A percentile compares a stretch with the other conserved stretches of the same genome.
These are phyloP conservation scores for Sebastes oblongus DNA, from an alignment of 2,797 vertebrate genomes.

Conservation along the genomic window DNA sequence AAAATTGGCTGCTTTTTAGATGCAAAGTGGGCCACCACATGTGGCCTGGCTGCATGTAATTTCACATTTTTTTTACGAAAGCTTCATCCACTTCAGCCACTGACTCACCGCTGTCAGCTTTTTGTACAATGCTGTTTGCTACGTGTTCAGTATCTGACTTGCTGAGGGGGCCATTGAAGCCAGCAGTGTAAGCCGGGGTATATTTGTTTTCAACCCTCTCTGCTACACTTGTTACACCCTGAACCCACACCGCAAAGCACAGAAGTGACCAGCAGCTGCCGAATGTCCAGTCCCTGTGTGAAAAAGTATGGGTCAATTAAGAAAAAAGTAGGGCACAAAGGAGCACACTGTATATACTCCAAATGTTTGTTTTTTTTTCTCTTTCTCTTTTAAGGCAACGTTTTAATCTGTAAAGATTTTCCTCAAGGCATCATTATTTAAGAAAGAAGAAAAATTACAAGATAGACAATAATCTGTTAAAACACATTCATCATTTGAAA, in stretches of 20 bases:
- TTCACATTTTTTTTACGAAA: conserved; percentile 8
- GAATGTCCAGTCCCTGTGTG: background rate
- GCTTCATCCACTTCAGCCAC: conserved; percentile 4
- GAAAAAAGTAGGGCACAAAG: background rate
- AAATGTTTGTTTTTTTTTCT: background rate
- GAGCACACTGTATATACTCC: background rate
- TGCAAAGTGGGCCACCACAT: conserved; percentile 29
- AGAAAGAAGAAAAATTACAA: background rate
- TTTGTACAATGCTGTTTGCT: conserved; percentile 10
- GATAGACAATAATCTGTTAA: background rate
- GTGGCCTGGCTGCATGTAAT: conserved; percentile 22
- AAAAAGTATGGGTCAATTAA: background rate
- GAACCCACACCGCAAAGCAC: background rate
- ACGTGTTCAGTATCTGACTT: background rate
- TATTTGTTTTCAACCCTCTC: conserved; percentile 9
- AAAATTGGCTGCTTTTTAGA: conserved; percentile 29
- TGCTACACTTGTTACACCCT: background rate
- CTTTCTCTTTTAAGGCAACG: background rate
- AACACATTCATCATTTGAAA: background rate
- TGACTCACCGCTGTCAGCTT: conserved; percentile 4
- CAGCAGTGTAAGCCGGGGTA: background rate
- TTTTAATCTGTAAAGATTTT: background rate
- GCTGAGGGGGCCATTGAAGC: conserved; percentile 12
- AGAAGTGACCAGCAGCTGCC: background rate
- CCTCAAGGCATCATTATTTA: background rate